phyloP scores from a whole-genome alignment of 2,888 invertebrate genomes.

The Orchesellides sinensis region DNA sequence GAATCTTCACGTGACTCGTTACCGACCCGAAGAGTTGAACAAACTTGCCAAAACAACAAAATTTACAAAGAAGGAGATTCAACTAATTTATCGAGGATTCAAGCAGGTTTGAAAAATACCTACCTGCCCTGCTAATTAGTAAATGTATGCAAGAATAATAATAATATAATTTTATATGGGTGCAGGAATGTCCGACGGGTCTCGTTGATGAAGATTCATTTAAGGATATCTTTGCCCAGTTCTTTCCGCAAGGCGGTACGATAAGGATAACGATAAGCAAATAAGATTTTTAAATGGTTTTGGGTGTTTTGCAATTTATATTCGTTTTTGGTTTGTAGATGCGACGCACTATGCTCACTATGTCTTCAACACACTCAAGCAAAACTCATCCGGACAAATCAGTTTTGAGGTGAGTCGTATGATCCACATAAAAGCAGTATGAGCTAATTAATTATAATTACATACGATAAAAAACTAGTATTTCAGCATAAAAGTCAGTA shows the following conservation, averaged over 20 bases:
- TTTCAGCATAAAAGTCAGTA: no score
- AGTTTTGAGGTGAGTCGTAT: constrained; percentile 95
- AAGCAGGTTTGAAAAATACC: constrained; percentile 83
- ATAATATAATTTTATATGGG: background rate
- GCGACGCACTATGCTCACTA: constrained; percentile 93
- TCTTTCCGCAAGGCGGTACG: constrained; percentile 93
- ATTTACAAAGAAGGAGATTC: constrained; percentile 90
- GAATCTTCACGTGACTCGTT: constrained; percentile 81
- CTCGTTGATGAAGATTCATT: constrained; percentile 92
- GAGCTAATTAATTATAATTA: no score
- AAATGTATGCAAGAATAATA: background rate
- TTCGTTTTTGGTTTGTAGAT: constrained; percentile 81
- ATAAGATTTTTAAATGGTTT: background rate
- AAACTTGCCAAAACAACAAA: constrained; percentile 87
- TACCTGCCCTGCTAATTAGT: constrained; percentile 17
- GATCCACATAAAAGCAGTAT: no score
- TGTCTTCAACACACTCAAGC: constrained; percentile 94
- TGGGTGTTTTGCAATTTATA: background rate
- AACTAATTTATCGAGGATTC: constrained; percentile 93
- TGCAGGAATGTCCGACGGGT: constrained; percentile 88
- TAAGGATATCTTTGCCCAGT: constrained; percentile 92
- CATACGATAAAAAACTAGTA: no score
- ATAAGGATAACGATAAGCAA: background rate
- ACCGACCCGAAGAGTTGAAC: constrained; percentile 88
- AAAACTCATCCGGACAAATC: constrained; percentile 88